Evolutionary conservation across 2,113 vertebrate species (phyloP), one percentile per base, ranked within the genome.

Genomic region (Edolisoma coerulescens): DNA sequence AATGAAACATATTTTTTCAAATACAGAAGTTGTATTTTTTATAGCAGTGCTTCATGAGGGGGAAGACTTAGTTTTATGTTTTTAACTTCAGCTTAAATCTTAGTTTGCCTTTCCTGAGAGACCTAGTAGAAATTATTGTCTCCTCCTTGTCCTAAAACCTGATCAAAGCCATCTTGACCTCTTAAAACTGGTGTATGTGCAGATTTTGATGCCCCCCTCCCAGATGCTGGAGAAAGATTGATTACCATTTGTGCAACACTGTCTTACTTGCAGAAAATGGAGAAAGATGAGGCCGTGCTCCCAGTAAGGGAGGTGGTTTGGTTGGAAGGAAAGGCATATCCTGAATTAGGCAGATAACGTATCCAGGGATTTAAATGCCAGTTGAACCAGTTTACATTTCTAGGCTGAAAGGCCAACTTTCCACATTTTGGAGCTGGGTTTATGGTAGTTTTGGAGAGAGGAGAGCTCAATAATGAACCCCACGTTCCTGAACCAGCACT

Each of bases 21-120:
- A 83, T 68, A 68, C 45, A 96, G 53, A 87, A 87, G 57, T 61
- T 85, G 71, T 96, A 96, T 97, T 97, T 97, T 96, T 96, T 96
- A 90, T 94, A 96, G 22, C 17, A 84, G 9, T 90, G n/a, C 28
- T 89, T 84, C 82, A 19, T 59, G 73, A 90, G 47, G 39, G 73
- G 28, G 57, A 82, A 59, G 69, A 75, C 69, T 87, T 89, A 68
- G 11, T 28, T 94, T 87, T 90, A 57, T 68, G 71, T 56, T 93
- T 92, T 92, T 77, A 89, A 73, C 87, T 85, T 93, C 1, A 4
- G 33, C 41, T 53, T 82, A 74, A 90, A 83, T 39, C 54, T 94
- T 76, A 49, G 41, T 94, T 90, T 94, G 74, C 92, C 86, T 92
- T 81, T 78, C 82, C 74, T 52, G 80, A 90, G 64, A 84, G 50